Evolutionary conservation across 2,797 vertebrate genomes (phyloP).

Genomic region (Kryptopterus vitreolus): DNA sequence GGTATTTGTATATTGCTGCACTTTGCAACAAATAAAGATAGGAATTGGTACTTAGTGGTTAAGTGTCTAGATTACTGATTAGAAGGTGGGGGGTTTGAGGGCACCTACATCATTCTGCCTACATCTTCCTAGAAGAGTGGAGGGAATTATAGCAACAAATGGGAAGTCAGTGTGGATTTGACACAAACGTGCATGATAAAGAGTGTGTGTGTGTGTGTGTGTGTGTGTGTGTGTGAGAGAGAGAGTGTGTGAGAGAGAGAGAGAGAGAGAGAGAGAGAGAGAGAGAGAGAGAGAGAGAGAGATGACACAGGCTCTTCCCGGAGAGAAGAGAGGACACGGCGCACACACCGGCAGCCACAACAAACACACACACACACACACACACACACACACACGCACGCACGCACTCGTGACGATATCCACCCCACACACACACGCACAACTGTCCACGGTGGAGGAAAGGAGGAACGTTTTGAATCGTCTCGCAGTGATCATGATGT

Average conservation of each 20-base stretch:
- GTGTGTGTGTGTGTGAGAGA: too few relatives aligned
- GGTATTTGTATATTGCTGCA: neutral
- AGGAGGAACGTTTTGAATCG: neutral
- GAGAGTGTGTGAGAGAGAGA: too few relatives aligned
- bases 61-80: too few relatives aligned
- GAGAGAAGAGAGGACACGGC: neutral
- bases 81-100: too few relatives aligned
- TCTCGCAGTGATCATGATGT: neutral
- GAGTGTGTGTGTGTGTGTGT: too few relatives aligned
- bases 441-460: neutral
- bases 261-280: neutral
- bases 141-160: too few relatives aligned
- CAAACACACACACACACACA: conserved; percentile 12
- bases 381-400: conserved; percentile 1
- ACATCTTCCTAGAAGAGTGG: too few relatives aligned
- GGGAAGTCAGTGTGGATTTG: too few relatives aligned
- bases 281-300: neutral
- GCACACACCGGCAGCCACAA: conserved; percentile 6
- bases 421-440: neutral
- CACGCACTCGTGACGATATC: too few relatives aligned
- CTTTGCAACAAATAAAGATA: neutral
- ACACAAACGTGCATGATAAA: too few relatives aligned
- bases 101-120: too few relatives aligned
- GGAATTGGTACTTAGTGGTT: too few relatives aligned
- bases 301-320: neutral